phyloP scores from a whole-genome alignment of 1,140 invertebrate genomes.

The Calephelis virginiensis region DNA sequence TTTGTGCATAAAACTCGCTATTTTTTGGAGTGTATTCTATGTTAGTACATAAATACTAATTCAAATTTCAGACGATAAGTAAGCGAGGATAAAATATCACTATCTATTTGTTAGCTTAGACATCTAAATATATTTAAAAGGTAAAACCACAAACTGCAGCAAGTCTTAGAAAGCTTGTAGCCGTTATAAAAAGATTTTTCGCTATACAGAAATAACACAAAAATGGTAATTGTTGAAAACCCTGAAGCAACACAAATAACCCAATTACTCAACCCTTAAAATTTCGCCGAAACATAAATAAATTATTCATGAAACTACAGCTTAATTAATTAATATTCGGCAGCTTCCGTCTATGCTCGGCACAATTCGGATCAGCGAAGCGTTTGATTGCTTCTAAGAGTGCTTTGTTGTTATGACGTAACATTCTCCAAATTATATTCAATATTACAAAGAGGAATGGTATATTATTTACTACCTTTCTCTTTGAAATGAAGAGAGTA shows the following conservation, averaged over 20 bases:
- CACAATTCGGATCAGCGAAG: slow-evolving; percentile 36
- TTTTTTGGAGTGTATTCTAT: no score
- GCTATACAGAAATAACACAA: neutral
- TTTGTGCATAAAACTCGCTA: no score
- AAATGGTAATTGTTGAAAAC: slow-evolving; percentile 15
- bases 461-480: slow-evolving; percentile 1
- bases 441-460: slow-evolving; percentile 12
- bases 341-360: slow-evolving; percentile 28
- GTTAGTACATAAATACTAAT: no score
- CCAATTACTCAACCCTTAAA: slow-evolving; percentile 16
- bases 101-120: no score
- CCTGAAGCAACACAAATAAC: slow-evolving; percentile 15
- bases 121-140: no score
- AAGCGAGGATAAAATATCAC: no score
- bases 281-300: slow-evolving; percentile 21
- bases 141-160: no score
- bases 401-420: slow-evolving; percentile 33
- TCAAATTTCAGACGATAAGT: no score
- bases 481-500: no score
- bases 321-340: slow-evolving; percentile 39
- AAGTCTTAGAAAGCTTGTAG: no score
- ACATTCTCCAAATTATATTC: slow-evolving; percentile 26
- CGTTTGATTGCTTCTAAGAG: slow-evolving; percentile 35
- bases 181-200: neutral
- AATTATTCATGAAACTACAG: slow-evolving; percentile 35